Conservation (phyloP, 2,113 vertebrate species). For the Erpornis zantholeuca region DNA sequence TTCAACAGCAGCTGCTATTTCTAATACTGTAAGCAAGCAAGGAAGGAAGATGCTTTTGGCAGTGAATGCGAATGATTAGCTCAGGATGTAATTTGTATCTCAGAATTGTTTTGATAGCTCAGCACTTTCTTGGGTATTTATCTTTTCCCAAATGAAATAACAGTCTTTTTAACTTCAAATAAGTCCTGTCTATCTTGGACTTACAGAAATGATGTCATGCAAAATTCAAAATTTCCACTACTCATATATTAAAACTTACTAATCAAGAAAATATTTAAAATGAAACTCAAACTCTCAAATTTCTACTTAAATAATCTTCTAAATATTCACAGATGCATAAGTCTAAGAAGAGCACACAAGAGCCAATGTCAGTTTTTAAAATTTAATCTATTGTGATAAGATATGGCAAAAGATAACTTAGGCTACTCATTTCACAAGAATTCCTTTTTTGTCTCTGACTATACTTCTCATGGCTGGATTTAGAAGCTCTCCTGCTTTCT, state of each 20-base stretch:
- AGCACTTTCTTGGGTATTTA: conserved; percentile 60
- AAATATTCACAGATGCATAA: not conserved
- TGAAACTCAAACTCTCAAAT: not conserved
- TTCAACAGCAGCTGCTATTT: conserved; percentile 62
- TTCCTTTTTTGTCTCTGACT: not conserved
- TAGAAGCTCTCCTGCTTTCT: not conserved
- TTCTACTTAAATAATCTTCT: conserved; percentile 16
- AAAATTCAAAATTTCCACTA: conserved; percentile 7
- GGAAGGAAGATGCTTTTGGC: conserved; percentile 55
- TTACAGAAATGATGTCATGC: conserved; percentile 29
- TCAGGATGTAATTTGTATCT: conserved; percentile 63
- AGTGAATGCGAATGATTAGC: conserved; percentile 56
- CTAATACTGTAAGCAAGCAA: conserved; percentile 40
- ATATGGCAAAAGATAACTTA: not conserved
- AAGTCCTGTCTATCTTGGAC: conserved; percentile 45
- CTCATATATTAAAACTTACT: not conserved
- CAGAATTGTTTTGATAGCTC: conserved; percentile 61
- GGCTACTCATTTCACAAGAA: not conserved
- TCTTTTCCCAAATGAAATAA: conserved; percentile 51
- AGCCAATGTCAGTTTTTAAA: not conserved
- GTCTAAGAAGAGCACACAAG: not conserved
- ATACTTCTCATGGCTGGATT: not conserved
- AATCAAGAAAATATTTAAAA: conserved; percentile 46
- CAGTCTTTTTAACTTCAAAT: conserved; percentile 55
- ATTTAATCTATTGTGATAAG: not conserved